Conservation (phyloP, 2,888 invertebrate genomes). For the Cephus pygmeus region DNA sequence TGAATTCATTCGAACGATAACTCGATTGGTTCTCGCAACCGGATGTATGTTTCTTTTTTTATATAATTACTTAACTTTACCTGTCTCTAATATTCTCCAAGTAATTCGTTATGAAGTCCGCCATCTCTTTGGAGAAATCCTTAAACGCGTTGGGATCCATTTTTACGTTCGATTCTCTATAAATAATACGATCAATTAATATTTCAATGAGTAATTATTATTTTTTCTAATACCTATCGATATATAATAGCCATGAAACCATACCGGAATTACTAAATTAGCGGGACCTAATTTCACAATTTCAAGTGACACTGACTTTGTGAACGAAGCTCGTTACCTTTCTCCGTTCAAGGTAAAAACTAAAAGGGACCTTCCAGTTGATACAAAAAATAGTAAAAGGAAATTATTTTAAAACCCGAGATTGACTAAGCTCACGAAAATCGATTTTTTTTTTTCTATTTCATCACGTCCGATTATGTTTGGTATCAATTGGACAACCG, state of each 20-base stretch:
- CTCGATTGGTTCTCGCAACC: no score
- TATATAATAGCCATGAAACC: no score
- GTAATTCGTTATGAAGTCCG: constrained; percentile 93
- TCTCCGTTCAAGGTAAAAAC: neutral
- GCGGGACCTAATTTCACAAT: constrained; percentile 1
- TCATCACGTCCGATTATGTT: neutral
- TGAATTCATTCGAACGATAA: constrained; percentile 17
- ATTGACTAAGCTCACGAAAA: no score
- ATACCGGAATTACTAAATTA: neutral
- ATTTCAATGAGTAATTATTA: no score
- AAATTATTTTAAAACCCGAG: neutral
- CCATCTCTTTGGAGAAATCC: constrained; percentile 92
- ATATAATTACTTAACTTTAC: constrained; percentile 63
- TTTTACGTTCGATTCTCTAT: constrained; percentile 35
- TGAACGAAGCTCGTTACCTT: neutral
- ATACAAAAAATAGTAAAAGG: neutral
- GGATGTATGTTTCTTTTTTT: no score
- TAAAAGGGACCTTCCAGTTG: neutral
- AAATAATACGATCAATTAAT: neutral
- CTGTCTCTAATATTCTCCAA: constrained; percentile 93
- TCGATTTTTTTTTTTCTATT: no score
- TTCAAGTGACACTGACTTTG: neutral
- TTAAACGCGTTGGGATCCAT: constrained; percentile 88
- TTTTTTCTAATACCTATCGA: no score
- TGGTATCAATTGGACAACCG: constrained; percentile 23